Evolutionary conservation across 2,797 vertebrate species (phyloP).

Genomic region (Thaleichthys pacificus): DNA sequence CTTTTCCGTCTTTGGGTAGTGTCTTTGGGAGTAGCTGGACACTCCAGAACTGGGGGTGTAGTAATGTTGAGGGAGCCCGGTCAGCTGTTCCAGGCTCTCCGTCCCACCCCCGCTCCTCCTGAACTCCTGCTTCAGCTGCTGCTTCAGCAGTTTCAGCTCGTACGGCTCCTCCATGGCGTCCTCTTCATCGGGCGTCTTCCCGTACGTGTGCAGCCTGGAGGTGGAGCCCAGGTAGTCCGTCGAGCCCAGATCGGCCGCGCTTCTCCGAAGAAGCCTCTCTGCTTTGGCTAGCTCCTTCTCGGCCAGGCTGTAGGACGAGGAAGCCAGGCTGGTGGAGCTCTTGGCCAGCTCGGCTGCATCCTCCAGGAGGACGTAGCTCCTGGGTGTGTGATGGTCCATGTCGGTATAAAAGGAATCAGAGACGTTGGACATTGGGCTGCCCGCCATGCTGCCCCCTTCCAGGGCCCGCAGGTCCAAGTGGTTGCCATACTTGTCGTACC

Average conservation of each 20-base stretch:
- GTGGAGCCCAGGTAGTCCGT: constrained; percentile 92
- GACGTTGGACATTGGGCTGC: constrained; percentile 92
- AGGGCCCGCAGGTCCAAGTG: constrained; percentile 92
- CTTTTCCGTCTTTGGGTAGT: constrained; percentile 93
- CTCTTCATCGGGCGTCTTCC: constrained; percentile 89
- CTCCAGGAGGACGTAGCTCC: constrained; percentile 93
- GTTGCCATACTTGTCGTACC: constrained; percentile 83
- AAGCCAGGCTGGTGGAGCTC: constrained; percentile 83
- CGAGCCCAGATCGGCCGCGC: constrained; percentile 85
- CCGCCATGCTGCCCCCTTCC: constrained; percentile 85
- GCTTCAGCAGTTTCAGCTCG: constrained; percentile 95
- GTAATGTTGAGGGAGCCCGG: constrained; percentile 91
- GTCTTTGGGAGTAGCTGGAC: constrained; percentile 83
- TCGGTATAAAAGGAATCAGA: constrained; percentile 97
- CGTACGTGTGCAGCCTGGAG: constrained; percentile 88
- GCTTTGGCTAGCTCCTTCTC: constrained; percentile 95
- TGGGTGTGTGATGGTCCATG: constrained; percentile 86
- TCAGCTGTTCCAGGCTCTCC: constrained; percentile 90
- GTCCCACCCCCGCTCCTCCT: constrained; percentile 85
- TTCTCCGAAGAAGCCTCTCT: constrained; percentile 85
- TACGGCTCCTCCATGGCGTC: constrained; percentile 98
- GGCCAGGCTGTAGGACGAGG: constrained; percentile 89
- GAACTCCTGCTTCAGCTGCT: constrained; percentile 98
- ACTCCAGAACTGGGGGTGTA: constrained; percentile 80
- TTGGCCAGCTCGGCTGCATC: constrained; percentile 94